Base-by-base conservation (phyloP, 2,888 invertebrate genomes). In the Trachelus troglodyta region DNA sequence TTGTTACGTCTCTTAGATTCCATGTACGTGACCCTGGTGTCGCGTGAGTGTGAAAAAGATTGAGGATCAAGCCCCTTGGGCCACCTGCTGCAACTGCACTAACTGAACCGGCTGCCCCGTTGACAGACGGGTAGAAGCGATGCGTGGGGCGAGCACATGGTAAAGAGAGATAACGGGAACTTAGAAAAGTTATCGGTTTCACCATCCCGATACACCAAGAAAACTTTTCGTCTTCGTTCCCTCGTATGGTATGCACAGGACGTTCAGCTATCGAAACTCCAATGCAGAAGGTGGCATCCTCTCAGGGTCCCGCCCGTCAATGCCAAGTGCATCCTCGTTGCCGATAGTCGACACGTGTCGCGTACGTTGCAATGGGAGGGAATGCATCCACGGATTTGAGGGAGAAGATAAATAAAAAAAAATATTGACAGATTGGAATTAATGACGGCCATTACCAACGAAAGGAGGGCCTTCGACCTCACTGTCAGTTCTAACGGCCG, bases 111-210 rank as follows among this genome's bases (percentile, higher is more conserved):
- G 81, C 82, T 73, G 78, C 75, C 69, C 77, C 68, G 78, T 80
- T 79, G 81, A 82, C 79, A 80, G 81, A 80, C 79, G 56, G 56
- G 56, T 15, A 79, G 78, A 69, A 76, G 78, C 84, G 73, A 83
- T 84, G 82, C 75, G 81, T 80, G 82, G 83, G 83, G 83, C 77
- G 76, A 75, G 76, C 84, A 84, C 76, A 81, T 82, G 82, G 78
- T 80, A 77, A 76, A 76, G 35, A 78, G 78, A 77, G 79, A 77
- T 80, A 56, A 56, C 56, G 56, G 56, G 23, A 56, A 56, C 56
- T 56, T 23, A 23, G 56, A 56, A 9, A 56, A 23, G 23, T 56
- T 9, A 56, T 56, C 56, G 56, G 23, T 56, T 56, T 23, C 56
- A 56, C 56, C 56, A 56, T 76, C 74, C 75, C 76, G 75, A 76